These are phyloP conservation scores for Chelmon rostratus DNA, from an alignment of 2,797 vertebrate genomes.

Conservation along the genomic window DNA sequence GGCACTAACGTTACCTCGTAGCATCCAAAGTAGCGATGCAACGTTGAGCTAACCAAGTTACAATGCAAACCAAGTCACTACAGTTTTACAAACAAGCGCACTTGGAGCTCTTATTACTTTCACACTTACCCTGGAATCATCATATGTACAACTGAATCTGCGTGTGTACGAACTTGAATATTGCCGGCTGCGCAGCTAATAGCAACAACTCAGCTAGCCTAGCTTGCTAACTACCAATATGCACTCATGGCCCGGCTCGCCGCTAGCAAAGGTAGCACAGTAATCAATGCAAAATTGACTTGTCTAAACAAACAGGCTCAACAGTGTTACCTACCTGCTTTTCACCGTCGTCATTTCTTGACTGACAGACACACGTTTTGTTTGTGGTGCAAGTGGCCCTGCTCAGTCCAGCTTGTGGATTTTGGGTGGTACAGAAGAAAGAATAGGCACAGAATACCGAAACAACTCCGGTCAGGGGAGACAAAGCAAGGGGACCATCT, in stretches of 20 bases:
- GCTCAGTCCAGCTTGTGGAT: neutral
- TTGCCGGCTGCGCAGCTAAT: slow-evolving; percentile 74
- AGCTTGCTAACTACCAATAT: slow-evolving; percentile 51
- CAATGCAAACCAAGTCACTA: neutral
- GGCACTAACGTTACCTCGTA: slow-evolving; percentile 14
- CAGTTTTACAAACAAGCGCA: neutral
- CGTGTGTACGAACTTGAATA: slow-evolving; percentile 27
- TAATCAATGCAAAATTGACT: slow-evolving; percentile 62
- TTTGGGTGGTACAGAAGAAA: slow-evolving; percentile 39
- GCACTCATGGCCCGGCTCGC: slow-evolving; percentile 61
- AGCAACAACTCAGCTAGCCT: slow-evolving; percentile 56
- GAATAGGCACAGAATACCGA: slow-evolving; percentile 53
- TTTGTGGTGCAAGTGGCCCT: neutral
- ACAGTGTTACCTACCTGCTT: slow-evolving; percentile 85
- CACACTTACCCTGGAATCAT: neutral
- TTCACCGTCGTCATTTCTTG: slow-evolving; percentile 87
- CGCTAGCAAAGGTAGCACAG: slow-evolving; percentile 59
- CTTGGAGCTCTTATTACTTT: rapidly evolving
- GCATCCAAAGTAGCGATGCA: slow-evolving; percentile 41
- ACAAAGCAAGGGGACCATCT: slow-evolving; percentile 91
- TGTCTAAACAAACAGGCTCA: slow-evolving; percentile 64
- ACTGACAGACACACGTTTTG: slow-evolving; percentile 38
- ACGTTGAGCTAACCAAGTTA: neutral
- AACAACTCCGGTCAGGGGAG: slow-evolving; percentile 80
- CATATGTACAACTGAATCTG: neutral